Evolutionary conservation across 2,797 vertebrate genomes (phyloP).

Genomic region (Phrynocephalus vlangalii): DNA sequence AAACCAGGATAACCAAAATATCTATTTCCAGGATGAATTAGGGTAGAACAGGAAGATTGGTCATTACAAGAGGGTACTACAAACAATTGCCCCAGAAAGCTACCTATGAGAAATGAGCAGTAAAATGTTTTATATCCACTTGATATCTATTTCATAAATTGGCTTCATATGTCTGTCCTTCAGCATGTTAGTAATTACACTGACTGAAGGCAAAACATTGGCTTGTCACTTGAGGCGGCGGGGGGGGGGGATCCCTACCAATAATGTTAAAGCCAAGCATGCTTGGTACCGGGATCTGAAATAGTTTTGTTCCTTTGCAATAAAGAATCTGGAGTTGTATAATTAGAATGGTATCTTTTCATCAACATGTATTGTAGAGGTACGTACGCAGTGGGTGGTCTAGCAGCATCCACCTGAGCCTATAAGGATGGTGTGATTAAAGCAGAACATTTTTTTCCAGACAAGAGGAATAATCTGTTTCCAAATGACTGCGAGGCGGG

Average conservation of each 20-base stretch:
- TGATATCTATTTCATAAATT: slow-evolving; percentile 40
- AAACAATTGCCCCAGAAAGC: slow-evolving; percentile 48
- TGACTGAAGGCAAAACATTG: slow-evolving; percentile 25
- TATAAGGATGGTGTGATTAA: slow-evolving; percentile 24
- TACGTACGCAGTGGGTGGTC: slow-evolving; percentile 34
- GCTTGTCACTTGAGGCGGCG: slow-evolving; percentile 20
- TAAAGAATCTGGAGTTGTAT: slow-evolving; percentile 18
- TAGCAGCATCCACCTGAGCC: slow-evolving; percentile 2
- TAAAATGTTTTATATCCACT: slow-evolving; percentile 12
- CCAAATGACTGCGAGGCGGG: background rate
- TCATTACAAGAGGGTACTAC: slow-evolving; percentile 43
- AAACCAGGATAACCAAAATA: slow-evolving; percentile 7
- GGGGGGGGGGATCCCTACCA: background rate
- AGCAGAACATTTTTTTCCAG: slow-evolving; percentile 1
- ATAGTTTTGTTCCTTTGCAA: slow-evolving; percentile 22
- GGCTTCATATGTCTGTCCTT: slow-evolving; percentile 35
- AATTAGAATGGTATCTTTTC: slow-evolving; percentile 21
- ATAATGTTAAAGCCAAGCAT: slow-evolving; percentile 24
- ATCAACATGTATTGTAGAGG: slow-evolving; percentile 37
- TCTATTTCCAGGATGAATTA: background rate
- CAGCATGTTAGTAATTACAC: slow-evolving; percentile 31
- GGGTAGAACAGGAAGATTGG: background rate
- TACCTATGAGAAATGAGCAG: background rate
- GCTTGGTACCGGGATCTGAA: slow-evolving; percentile 20
- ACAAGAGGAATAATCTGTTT: slow-evolving; percentile 5